phyloP scores from a whole-genome alignment of 2,113 vertebrate genomes.

The Phoxinus phoxinus region DNA sequence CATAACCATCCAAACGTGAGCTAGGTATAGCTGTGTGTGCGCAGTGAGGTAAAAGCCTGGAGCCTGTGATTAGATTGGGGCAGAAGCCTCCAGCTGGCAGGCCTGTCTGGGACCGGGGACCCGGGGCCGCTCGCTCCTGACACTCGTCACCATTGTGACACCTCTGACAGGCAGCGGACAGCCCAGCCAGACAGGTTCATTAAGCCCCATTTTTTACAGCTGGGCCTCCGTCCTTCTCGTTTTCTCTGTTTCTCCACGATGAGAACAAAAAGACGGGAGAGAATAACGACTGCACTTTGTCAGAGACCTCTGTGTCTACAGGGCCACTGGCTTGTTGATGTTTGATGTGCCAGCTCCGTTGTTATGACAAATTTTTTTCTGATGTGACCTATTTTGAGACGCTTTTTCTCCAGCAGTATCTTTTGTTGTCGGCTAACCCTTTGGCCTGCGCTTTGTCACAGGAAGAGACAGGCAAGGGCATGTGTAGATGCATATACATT shows the following conservation, averaged over 20 bases:
- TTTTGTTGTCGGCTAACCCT: slow-evolving; percentile 80
- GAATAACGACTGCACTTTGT: slow-evolving; percentile 84
- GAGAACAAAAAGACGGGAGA: slow-evolving; percentile 43
- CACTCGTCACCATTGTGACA: slow-evolving; percentile 98
- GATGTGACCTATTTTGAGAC: slow-evolving; percentile 84
- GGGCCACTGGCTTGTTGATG: slow-evolving; percentile 84
- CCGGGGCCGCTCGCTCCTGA: slow-evolving; percentile 95
- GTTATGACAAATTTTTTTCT: slow-evolving; percentile 93
- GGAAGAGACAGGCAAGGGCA: slow-evolving; percentile 76
- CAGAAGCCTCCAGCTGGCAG: slow-evolving; percentile 99
- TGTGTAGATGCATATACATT: slow-evolving; percentile 62
- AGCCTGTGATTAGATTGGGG: slow-evolving; percentile 94
- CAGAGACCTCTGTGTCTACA: slow-evolving; percentile 79
- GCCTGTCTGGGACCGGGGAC: slow-evolving; percentile 97
- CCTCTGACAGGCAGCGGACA: slow-evolving; percentile 99
- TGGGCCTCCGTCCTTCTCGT: slow-evolving; percentile 77
- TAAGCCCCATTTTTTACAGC: slow-evolving; percentile 99
- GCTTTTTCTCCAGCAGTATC: slow-evolving; percentile 66
- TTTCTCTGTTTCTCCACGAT: slow-evolving; percentile 11
- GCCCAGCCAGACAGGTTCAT: slow-evolving; percentile 99
- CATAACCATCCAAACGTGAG: background rate
- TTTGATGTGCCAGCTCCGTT: slow-evolving; percentile 85
- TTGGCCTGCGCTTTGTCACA: slow-evolving; percentile 86
- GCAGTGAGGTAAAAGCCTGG: slow-evolving; percentile 16
- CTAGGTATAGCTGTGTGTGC: background rate